A percentile compares a stretch with the other conserved stretches of the same genome.
Evolutionary conservation across 2,113 vertebrate species (phyloP).

Genomic region (Proteles cristata): DNA sequence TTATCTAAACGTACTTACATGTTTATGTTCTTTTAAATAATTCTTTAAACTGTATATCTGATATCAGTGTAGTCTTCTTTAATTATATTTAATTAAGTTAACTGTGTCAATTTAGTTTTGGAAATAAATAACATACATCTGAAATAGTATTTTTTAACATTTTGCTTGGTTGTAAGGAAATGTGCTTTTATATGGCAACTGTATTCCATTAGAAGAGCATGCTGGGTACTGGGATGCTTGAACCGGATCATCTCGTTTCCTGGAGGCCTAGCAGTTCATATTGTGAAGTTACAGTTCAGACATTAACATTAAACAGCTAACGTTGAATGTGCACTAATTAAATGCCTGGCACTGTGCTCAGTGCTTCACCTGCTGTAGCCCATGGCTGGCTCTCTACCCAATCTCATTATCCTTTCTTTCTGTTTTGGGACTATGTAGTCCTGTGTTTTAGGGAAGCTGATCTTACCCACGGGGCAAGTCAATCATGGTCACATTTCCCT

Average conservation of each 20-base stretch:
- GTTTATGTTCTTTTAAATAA: not conserved
- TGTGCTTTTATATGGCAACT: not conserved
- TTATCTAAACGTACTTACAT: not conserved
- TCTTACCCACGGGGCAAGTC: not conserved
- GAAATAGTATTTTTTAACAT: not conserved
- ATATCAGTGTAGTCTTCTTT: not conserved
- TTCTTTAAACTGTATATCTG: not conserved
- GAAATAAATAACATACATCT: not conserved
- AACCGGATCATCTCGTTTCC: fast-evolving
- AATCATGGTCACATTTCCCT: not conserved
- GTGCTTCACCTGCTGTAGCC: not conserved
- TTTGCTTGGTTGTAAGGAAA: not conserved
- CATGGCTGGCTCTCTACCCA: not conserved
- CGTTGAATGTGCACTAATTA: fast-evolving
- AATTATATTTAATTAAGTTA: constrained; percentile 38
- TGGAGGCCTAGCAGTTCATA: not conserved
- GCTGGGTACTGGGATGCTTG: not conserved
- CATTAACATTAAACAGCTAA: not conserved
- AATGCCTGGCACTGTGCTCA: fast-evolving
- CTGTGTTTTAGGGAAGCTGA: not conserved
- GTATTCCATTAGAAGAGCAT: not conserved
- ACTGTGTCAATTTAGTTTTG: not conserved
- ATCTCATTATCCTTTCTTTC: not conserved
- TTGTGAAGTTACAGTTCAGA: not conserved
- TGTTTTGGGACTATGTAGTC: not conserved